phyloP scores from a whole-genome alignment of 1,140 invertebrate genomes.

The Ceratosolen solmsi region DNA sequence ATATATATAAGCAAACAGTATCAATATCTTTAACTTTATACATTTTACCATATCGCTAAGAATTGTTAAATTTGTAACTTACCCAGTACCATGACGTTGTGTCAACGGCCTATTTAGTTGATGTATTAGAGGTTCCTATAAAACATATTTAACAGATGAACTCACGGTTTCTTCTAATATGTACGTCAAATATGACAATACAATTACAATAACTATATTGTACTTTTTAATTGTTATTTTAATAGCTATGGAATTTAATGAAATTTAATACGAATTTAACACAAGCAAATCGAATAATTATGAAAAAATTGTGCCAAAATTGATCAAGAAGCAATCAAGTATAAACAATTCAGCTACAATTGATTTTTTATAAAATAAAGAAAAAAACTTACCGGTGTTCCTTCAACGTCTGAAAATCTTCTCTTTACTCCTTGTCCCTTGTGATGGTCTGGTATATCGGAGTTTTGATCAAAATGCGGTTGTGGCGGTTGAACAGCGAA shows the following conservation, averaged over 20 bases:
- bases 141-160: slow-evolving; percentile 28
- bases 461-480: slow-evolving; percentile 64
- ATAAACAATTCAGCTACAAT: no score
- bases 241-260: neutral
- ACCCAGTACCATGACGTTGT: slow-evolving; percentile 70
- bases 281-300: no score
- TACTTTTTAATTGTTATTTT: no score
- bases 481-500: slow-evolving; percentile 68
- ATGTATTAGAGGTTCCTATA: slow-evolving; percentile 64
- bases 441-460: slow-evolving; percentile 66
- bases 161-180: no score
- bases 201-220: no score
- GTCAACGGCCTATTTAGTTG: slow-evolving; percentile 63
- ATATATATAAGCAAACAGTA: slow-evolving; percentile 36
- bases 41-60: slow-evolving; percentile 7
- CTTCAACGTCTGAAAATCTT: slow-evolving; percentile 70
- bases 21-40: slow-evolving; percentile 37
- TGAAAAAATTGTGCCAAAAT: no score
- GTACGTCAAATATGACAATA: no score
- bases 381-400: slow-evolving; percentile 61
- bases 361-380: no score
- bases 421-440: slow-evolving; percentile 70
- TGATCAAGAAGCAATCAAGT: no score
- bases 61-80: slow-evolving; percentile 55
- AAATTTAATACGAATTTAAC: slow-evolving; percentile 7